Base-by-base conservation (phyloP, 2,888 invertebrate genomes). In the Limnephilus rhombicus region DNA sequence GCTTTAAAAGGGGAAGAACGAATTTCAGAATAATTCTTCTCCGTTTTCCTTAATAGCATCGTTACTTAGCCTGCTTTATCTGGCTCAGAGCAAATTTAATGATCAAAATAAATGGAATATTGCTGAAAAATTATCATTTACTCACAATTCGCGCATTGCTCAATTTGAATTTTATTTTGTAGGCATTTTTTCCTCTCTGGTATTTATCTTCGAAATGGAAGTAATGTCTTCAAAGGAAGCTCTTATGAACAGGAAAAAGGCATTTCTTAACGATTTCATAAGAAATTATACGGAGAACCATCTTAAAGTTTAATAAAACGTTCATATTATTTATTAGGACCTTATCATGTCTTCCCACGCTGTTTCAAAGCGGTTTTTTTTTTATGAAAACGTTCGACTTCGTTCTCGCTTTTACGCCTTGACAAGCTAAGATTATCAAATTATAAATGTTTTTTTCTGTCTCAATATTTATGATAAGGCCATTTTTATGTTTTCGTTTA, bases 11-110 rank as follows among this genome's bases (percentile, higher is more conserved):
- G 81, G 89, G 89, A 89, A 37, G 45, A 89, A 81, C n/a, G n/a
- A 68, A n/a, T 7, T 9, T 68, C 68, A 9, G 68, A 68, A 68
- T 68, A 68, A 24, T 68, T 68, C 68, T 89, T 37, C 80, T 34
- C 68, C 68, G 88, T 29, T 37, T 68, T 88, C n/a, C 88, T 68
- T 88, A 88, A 88, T 88, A 88, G 88, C 88, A 88, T 88, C 80
- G 88, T 88, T 88, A 88, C 34, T 80, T 80, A 34, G 88, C 31
- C 68, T 13, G 88, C 68, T n/a, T 88, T 88, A 88, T 88, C 88
- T 86, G 41, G 34, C 88, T 80, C 88, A 24, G 68, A 68, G 68
- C 31, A 68, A 37, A 88, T 88, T 88, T 88, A 88, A 88, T 88
- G 88, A 80, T 88, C 34, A 68, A 80, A 88, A 88, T 88, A 88